These are phyloP conservation scores for Sclerurus mexicanus DNA, from an alignment of 2,113 vertebrate species.

Conservation along the genomic window DNA sequence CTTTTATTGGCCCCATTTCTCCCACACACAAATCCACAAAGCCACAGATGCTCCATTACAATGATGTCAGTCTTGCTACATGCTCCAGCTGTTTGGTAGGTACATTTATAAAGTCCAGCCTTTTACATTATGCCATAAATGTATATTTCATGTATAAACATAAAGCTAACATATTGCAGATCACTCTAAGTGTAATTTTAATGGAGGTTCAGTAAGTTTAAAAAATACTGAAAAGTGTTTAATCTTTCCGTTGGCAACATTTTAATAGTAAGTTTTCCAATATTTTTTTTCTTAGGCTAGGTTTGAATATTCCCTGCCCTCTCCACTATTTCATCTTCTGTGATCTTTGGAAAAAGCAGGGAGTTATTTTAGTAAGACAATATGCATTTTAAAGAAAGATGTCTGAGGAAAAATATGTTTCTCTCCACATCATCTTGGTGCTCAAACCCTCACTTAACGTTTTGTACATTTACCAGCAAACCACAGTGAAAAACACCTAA, in stretches of 20 bases:
- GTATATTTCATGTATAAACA: conserved; percentile 70
- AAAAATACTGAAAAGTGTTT: conserved; percentile 75
- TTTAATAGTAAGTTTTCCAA: conserved; percentile 55
- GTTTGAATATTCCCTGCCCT: conserved; percentile 28
- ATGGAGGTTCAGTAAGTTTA: conserved; percentile 76
- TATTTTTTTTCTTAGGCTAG: conserved; percentile 8
- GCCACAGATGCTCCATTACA: conserved; percentile 64
- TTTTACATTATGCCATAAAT: conserved; percentile 74
- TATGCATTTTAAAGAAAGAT: conserved; percentile 67
- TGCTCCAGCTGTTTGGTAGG: conserved; percentile 76
- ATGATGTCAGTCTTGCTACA: conserved; percentile 74
- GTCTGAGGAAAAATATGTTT: conserved; percentile 55
- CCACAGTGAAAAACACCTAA: neutral
- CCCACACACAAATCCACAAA: conserved; percentile 71
- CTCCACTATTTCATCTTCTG: conserved; percentile 24
- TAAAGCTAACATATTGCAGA: conserved; percentile 78
- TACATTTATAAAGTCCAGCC: conserved; percentile 77
- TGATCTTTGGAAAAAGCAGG: conserved; percentile 65
- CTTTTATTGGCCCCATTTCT: conserved; percentile 71
- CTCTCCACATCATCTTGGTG: conserved; percentile 45
- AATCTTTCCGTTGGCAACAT: conserved; percentile 73
- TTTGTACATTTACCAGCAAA: conserved; percentile 24
- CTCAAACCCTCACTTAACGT: conserved; percentile 40
- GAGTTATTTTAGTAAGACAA: conserved; percentile 69
- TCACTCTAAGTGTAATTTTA: conserved; percentile 75